Evolutionary conservation across 2,797 vertebrate species (phyloP).

Genomic region (Gephyroberyx darwinii): DNA sequence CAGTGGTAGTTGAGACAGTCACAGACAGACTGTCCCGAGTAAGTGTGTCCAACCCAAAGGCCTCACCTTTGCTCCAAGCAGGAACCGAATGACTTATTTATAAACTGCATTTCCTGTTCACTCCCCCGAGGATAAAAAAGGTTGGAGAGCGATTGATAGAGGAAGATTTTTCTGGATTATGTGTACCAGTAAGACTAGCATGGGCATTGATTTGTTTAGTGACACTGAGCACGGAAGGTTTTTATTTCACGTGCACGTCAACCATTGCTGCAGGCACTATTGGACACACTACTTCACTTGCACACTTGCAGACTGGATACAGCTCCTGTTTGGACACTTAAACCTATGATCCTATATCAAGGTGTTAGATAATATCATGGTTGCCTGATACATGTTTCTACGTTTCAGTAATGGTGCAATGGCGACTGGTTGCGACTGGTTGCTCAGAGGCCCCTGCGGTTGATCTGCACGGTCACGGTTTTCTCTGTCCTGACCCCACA

Average conservation of each 20-base stretch:
- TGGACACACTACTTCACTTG: constrained; percentile 42
- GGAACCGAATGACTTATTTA: constrained; percentile 77
- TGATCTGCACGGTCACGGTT: too few relatives aligned
- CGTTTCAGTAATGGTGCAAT: too few relatives aligned
- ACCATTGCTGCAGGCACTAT: constrained; percentile 6
- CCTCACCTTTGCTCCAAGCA: constrained; percentile 50
- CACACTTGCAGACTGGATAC: constrained; percentile 37
- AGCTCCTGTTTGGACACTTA: constrained; percentile 42
- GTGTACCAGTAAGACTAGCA: constrained; percentile 1
- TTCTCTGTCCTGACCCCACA: too few relatives aligned
- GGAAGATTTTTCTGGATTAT: constrained; percentile 22
- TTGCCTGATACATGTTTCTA: constrained; percentile 22
- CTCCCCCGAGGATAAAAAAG: constrained; percentile 60
- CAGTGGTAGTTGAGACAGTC: neutral
- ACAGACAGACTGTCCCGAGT: constrained; percentile 28
- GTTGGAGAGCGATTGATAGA: constrained; percentile 23
- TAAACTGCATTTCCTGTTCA: constrained; percentile 79
- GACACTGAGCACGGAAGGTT: constrained; percentile 17
- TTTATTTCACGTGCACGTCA: constrained; percentile 27
- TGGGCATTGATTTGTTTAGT: constrained; percentile 20
- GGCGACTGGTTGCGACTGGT: too few relatives aligned
- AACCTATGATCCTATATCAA: constrained; percentile 10
- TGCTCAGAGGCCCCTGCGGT: too few relatives aligned
- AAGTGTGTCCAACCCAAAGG: constrained; percentile 30
- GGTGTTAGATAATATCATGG: neutral